Conservation (phyloP, 2,113 vertebrate species). For the Zootoca vivipara region DNA sequence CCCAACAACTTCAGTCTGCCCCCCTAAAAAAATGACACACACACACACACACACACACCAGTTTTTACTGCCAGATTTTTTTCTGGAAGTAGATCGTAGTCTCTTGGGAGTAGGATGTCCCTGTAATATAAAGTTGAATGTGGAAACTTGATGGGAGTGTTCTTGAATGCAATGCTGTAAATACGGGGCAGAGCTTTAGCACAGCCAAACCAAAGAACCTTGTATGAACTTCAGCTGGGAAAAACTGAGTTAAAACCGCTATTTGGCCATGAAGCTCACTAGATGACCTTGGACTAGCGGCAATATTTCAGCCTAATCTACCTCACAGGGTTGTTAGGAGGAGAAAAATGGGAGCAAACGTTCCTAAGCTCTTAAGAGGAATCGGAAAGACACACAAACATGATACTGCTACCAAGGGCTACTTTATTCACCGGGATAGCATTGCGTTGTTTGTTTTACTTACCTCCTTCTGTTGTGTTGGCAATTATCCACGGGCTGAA, state of each 20-base stretch:
- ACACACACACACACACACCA: no score
- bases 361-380: background rate
- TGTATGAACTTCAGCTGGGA: no score
- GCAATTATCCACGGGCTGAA: constrained; percentile 79
- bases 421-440: background rate
- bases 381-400: background rate
- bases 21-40: no score
- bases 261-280: background rate
- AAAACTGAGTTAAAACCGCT: background rate
- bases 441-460: background rate
- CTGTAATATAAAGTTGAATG: background rate
- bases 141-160: background rate
- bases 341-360: background rate
- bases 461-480: constrained; percentile 93
- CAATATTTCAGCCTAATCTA: background rate
- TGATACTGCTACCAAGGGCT: background rate
- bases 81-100: no score
- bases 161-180: background rate
- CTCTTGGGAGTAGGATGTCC: no score
- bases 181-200: background rate
- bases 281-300: no score
- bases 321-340: background rate
- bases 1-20: no score
- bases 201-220: background rate
- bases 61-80: no score